A percentile compares a stretch with the other conserved stretches of the same genome.
These are phyloP conservation scores for Saccopteryx bilineata DNA, from an alignment of 2,113 vertebrate genomes.

Conservation along the genomic window DNA sequence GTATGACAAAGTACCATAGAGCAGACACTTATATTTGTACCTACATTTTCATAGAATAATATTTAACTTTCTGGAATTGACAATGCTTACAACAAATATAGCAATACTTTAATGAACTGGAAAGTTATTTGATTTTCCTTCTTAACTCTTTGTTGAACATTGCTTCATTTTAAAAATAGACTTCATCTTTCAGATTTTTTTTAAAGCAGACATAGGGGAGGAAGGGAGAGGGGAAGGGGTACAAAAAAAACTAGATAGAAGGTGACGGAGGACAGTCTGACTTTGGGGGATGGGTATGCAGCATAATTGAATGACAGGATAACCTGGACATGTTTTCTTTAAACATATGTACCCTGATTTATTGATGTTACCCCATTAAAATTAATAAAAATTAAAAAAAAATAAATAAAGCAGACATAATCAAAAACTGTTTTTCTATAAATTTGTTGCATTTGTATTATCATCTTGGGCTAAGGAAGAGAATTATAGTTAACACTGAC, in stretches of 20 bases:
- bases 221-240: no score
- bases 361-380: no score
- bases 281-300: no score
- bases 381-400: no score
- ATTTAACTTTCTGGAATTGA: conserved; percentile 23
- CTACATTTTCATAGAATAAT: background rate
- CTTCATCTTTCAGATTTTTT: background rate
- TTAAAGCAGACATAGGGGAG: background rate
- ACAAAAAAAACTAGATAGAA: no score
- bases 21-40: background rate
- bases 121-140: conserved; percentile 54
- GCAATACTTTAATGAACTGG: background rate
- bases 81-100: background rate
- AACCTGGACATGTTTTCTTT: no score
- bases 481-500: conserved; percentile 16
- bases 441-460: conserved; percentile 33
- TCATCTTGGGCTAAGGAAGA: background rate
- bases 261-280: no score
- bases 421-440: background rate
- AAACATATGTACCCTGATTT: no score
- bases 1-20: background rate
- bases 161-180: background rate
- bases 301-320: no score
- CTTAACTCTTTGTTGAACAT: conserved; percentile 18
- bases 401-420: background rate